These are phyloP conservation scores for Polyommatus icarus DNA, from an alignment of 2,888 invertebrate species.

Conservation along the genomic window DNA sequence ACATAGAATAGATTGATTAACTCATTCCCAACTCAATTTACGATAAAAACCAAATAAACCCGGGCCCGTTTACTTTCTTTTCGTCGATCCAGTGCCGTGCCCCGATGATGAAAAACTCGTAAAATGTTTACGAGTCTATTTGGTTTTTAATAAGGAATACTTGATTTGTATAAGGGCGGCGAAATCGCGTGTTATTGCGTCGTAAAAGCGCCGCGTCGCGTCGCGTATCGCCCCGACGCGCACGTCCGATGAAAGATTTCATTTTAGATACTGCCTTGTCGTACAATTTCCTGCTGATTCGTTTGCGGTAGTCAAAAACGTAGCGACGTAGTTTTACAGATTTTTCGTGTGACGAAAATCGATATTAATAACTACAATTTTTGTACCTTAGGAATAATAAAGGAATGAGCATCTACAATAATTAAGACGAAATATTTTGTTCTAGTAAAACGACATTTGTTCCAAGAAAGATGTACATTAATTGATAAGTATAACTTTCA, in stretches of 20 bases:
- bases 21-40: slow-evolving; percentile 2
- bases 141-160: slow-evolving; percentile 27
- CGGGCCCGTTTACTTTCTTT: neutral
- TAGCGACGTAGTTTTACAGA: neutral
- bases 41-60: slow-evolving; percentile 11
- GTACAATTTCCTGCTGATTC: neutral
- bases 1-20: slow-evolving; percentile 2
- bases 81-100: neutral
- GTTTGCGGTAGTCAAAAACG: neutral
- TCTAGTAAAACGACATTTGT: neutral
- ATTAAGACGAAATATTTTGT: no score
- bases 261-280: slow-evolving; percentile 10
- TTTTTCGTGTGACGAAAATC: no score
- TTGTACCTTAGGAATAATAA: no score
- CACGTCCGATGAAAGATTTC: slow-evolving; percentile 2
- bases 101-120: slow-evolving; percentile 3
- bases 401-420: no score
- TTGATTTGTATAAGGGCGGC: slow-evolving; percentile 23
- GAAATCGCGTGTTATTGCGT: slow-evolving; percentile 2
- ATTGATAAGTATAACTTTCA: neutral
- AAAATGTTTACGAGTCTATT: slow-evolving; percentile 21
- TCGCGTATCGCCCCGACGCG: neutral
- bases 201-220: neutral
- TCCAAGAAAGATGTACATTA: neutral
- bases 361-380: no score